Evolutionary conservation across 2,888 invertebrate genomes (phyloP), one percentile per base, ranked within the genome.

Genomic region (Girardia tigrina): DNA sequence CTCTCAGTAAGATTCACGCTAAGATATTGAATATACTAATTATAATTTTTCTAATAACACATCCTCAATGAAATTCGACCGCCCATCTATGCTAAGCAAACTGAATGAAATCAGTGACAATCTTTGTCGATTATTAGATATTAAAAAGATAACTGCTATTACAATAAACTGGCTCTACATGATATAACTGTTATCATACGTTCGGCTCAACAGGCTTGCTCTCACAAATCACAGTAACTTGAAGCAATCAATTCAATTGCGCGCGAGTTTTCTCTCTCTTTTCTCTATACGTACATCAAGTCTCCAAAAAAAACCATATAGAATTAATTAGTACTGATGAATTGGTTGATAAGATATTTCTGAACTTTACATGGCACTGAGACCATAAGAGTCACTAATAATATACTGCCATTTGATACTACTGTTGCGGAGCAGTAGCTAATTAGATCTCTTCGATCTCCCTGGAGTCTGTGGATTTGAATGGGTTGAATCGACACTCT

Each of bases 1-100:
- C 56, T 56, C 4, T 56, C 4, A 56, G 8, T 8, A 56, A 56
- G 56, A 56, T 56, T 56, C 56, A 56, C 56, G 56, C 56, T 56
- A 56, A 56, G 56, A 56, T 56, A 56, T 56, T 56, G 56, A 56
- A 56, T 56, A 56, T 56, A 56, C 56, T 56, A 56, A 56, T 56
- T 56, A 56, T 56, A 56, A 56, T 56, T 56, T 56, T 23, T 56
- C 56, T 56, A 56, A 56, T 56, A 56, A 56, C 56, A 56, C 56
- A 56, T 56, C 56, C 56, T 56, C 56, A 56, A 56, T 56, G 56
- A 56, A 56, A 56, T 56, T 23, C 23, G 56, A 56, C 56, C 56
- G 20, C 56, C 56, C 56, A 36, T 56, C 56, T 56, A 56, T 23
- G 56, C 56, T 56, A 20, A 4, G 56, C 4, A 56, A 56, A 56